Evolutionary conservation across 1,140 invertebrate species (phyloP).

Genomic region (Drosophila athabasca): DNA sequence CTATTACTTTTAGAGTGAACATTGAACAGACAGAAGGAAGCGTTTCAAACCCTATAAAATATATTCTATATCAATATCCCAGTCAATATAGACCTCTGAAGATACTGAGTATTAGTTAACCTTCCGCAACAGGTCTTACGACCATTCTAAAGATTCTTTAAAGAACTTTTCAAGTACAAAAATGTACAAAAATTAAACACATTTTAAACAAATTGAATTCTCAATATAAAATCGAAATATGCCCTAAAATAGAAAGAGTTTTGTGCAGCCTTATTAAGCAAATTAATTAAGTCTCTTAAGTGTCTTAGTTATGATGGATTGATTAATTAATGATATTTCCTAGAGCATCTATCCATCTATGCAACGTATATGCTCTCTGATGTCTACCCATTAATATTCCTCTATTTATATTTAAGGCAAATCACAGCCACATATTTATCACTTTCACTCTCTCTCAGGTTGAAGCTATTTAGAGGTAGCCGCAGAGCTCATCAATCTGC

Average conservation of each 20-base stretch:
- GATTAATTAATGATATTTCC: background rate
- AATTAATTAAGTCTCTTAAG: background rate
- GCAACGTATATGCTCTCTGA: background rate
- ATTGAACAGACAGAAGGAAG: too few relatives aligned
- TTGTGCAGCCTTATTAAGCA: background rate
- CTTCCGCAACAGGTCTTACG: too few relatives aligned
- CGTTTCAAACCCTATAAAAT: too few relatives aligned
- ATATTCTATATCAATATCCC: too few relatives aligned
- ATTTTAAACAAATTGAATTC: background rate
- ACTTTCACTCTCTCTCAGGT: conserved; percentile 34
- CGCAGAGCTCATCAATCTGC: conserved; percentile 63
- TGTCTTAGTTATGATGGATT: conserved; percentile 4
- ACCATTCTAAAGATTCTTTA: too few relatives aligned
- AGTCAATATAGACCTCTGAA: too few relatives aligned
- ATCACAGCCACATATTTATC: conserved; percentile 41
- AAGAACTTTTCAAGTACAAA: too few relatives aligned
- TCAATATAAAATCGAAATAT: too few relatives aligned
- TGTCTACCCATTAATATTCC: conserved; percentile 4
- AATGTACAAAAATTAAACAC: too few relatives aligned
- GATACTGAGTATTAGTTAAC: too few relatives aligned
- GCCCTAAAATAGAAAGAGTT: background rate
- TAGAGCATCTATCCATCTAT: too few relatives aligned
- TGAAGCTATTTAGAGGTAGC: conserved; percentile 53
- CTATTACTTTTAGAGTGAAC: too few relatives aligned
- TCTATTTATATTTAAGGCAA: conserved; percentile 38